phyloP scores from a whole-genome alignment of 2,888 invertebrate species.

The Drosophila helvetica region DNA sequence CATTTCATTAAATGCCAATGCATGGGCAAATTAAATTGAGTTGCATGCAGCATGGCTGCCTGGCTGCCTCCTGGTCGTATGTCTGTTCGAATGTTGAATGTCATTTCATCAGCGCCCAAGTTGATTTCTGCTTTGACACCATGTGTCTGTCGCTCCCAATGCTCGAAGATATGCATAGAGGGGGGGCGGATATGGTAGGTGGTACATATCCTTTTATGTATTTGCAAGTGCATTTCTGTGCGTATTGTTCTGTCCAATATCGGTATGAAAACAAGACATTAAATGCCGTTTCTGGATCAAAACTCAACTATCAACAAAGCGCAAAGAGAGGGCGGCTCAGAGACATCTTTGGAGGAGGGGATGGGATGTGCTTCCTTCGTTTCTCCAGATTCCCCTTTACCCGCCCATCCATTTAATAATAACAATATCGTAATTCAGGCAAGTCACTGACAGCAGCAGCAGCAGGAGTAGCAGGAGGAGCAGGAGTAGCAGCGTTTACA shows the following conservation, averaged over 20 bases:
- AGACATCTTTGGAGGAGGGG: constrained; percentile 34
- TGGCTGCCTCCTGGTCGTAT: not conserved
- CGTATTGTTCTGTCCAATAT: constrained; percentile 21
- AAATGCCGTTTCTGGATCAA: constrained; percentile 70
- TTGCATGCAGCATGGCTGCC: constrained; percentile 40
- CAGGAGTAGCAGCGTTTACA: constrained; percentile 43
- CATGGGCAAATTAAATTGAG: constrained; percentile 75
- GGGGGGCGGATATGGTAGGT: not conserved
- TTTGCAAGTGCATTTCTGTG: constrained; percentile 1
- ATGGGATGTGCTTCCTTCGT: constrained; percentile 15
- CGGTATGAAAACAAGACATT: constrained; percentile 67
- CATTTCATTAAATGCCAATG: constrained; percentile 53
- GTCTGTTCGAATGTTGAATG: constrained; percentile 63
- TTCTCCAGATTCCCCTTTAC: constrained; percentile 34
- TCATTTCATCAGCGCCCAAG: constrained; percentile 69
- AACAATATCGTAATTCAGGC: constrained; percentile 81
- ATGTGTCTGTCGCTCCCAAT: constrained; percentile 47
- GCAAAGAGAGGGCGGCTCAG: constrained; percentile 42
- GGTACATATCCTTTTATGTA: not conserved
- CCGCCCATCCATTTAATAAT: constrained; percentile 80
- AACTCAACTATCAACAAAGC: constrained; percentile 67
- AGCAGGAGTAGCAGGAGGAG: constrained; percentile 38
- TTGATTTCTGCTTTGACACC: constrained; percentile 71
- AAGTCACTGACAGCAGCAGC: constrained; percentile 69
- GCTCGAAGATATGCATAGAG: constrained; percentile 4